Percentiles rank a stretch among this genome's conserved stretches.
Evolutionary conservation across 2,888 invertebrate species (phyloP).

Genomic region (Chironomus tentans): DNA sequence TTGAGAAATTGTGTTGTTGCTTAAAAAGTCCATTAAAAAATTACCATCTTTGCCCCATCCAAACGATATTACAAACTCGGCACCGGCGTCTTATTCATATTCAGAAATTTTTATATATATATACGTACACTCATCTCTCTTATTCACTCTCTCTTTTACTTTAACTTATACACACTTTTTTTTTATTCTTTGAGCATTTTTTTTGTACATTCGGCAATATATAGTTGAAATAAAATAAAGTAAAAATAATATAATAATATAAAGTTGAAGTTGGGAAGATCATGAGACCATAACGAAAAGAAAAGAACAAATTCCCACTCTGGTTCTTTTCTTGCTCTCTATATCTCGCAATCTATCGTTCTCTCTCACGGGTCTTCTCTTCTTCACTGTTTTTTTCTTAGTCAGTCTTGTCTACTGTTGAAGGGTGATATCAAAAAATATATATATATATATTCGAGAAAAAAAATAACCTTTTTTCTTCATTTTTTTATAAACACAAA

Average conservation of each 20-base stretch:
- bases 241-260: background rate
- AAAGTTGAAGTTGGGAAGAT: constrained; percentile 19
- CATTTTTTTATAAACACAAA: no score
- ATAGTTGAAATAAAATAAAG: background rate
- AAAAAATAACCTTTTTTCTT: background rate
- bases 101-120: background rate
- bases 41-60: background rate
- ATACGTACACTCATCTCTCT: background rate
- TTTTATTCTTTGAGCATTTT: background rate
- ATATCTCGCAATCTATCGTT: background rate
- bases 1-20: background rate
- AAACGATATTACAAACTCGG: background rate
- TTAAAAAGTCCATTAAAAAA: constrained; percentile 10
- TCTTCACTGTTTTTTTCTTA: background rate
- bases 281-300: constrained; percentile 26
- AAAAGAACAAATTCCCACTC: background rate
- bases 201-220: constrained; percentile 1
- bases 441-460: no score
- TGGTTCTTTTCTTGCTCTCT: background rate
- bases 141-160: background rate
- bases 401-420: background rate
- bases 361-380: background rate
- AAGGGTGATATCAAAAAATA: constrained; percentile 20
- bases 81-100: constrained; percentile 4
- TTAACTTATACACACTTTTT: background rate